Conservation (phyloP, 2,797 vertebrate genomes). For the Anniella stebbinsi region DNA sequence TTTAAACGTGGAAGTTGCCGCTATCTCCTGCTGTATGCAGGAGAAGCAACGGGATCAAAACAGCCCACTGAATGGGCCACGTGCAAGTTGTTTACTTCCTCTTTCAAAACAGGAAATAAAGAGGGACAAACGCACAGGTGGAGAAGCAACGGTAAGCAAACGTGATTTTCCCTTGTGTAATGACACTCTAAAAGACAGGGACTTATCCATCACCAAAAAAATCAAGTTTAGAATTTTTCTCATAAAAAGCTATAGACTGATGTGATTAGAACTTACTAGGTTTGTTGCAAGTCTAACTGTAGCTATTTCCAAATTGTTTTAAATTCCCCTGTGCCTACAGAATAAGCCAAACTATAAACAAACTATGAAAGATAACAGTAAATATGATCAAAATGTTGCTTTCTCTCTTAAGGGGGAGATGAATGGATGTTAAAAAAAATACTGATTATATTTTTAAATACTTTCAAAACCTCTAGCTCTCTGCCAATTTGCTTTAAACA, state of each 20-base stretch:
- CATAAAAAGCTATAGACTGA: neutral
- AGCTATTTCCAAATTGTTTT: neutral
- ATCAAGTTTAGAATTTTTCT: neutral
- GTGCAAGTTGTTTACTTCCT: no score
- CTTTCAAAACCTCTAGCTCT: neutral
- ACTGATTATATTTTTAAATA: conserved; percentile 20
- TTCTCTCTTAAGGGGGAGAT: neutral
- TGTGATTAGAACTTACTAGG: neutral
- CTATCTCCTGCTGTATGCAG: no score
- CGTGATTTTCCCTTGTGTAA: no score
- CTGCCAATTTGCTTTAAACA: neutral
- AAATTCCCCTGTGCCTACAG: neutral
- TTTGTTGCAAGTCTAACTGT: neutral
- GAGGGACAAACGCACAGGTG: no score
- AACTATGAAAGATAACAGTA: neutral
- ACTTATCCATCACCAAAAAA: neutral
- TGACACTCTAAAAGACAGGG: neutral
- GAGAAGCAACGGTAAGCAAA: no score
- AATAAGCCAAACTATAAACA: neutral
- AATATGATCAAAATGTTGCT: neutral
- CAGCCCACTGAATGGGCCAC: no score
- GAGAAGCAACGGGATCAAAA: no score
- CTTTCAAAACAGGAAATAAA: no score
- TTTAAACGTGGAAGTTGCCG: no score
- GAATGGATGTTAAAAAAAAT: neutral